Percentiles rank a stretch among this genome's conserved stretches.
phyloP scores from a whole-genome alignment of 2,113 vertebrate species.

The Trinectes maculatus region DNA sequence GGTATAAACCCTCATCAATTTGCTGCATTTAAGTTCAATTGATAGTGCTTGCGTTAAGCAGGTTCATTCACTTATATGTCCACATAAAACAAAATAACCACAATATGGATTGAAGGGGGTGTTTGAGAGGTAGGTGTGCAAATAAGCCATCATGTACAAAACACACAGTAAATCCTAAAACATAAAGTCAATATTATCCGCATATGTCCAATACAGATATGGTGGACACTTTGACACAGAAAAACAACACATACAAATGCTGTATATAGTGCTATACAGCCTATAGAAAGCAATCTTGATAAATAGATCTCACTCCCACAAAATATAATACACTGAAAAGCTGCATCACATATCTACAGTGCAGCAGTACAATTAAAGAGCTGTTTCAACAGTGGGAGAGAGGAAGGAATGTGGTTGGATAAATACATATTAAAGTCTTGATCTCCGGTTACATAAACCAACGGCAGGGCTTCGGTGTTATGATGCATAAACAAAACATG shows the following conservation, averaged over 20 bases:
- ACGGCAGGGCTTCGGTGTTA: slow-evolving; percentile 64
- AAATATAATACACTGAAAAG: slow-evolving; percentile 59
- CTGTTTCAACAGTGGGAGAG: slow-evolving; percentile 59
- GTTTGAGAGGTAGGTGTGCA: slow-evolving; percentile 82
- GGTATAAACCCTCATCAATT: slow-evolving; percentile 35
- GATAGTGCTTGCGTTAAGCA: slow-evolving; percentile 30
- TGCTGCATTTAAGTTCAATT: slow-evolving; percentile 36
- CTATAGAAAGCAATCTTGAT: slow-evolving; percentile 70
- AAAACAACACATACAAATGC: slow-evolving; percentile 72
- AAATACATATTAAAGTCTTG: slow-evolving; percentile 72
- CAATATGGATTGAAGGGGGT: slow-evolving; percentile 48
- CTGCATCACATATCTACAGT: slow-evolving; percentile 54
- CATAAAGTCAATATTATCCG: slow-evolving; percentile 72
- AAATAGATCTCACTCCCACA: slow-evolving; percentile 76
- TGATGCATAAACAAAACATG: slow-evolving; percentile 57
- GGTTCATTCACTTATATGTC: slow-evolving; percentile 62
- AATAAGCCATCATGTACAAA: slow-evolving; percentile 79
- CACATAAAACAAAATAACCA: slow-evolving; percentile 67
- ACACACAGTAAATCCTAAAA: slow-evolving; percentile 66
- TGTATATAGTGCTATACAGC: slow-evolving; percentile 56
- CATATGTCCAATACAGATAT: slow-evolving; percentile 76
- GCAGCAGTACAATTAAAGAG: slow-evolving; percentile 48
- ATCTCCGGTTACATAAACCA: slow-evolving; percentile 66
- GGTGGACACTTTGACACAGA: slow-evolving; percentile 75
- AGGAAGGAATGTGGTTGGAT: slow-evolving; percentile 75